These are phyloP conservation scores for Triplophysa yarkandensis DNA, from an alignment of 2,797 vertebrate species.

Conservation along the genomic window DNA sequence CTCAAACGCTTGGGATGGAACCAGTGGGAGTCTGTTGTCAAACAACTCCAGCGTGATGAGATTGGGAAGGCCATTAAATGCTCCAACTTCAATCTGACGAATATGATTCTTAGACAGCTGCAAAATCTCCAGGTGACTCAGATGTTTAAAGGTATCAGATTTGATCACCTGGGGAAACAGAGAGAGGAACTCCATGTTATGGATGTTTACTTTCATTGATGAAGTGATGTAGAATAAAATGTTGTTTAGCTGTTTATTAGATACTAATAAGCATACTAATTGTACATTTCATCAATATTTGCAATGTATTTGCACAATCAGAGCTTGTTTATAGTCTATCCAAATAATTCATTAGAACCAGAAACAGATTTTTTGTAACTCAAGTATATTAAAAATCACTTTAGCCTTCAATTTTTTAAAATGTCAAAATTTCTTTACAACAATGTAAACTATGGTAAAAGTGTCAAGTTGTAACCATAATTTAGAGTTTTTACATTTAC, in stretches of 20 bases:
- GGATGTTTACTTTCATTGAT: too few species aligned
- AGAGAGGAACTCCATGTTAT: background rate
- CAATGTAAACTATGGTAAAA: too few species aligned
- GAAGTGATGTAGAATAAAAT: too few species aligned
- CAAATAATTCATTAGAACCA: background rate
- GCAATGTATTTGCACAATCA: background rate
- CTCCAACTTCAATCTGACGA: constrained; percentile 93
- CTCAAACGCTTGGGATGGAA: constrained; percentile 95
- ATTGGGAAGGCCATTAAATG: constrained; percentile 95
- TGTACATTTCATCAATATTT: too few species aligned
- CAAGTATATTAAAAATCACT: too few species aligned
- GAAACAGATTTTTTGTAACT: too few species aligned
- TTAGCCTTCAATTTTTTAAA: too few species aligned
- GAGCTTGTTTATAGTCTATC: background rate
- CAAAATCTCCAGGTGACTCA: constrained; percentile 94
- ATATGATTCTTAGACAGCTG: constrained; percentile 96
- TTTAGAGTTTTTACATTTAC: too few species aligned
- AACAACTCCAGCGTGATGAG: constrained; percentile 97
- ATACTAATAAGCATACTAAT: too few species aligned
- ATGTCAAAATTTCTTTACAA: too few species aligned
- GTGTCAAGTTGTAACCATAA: too few species aligned
- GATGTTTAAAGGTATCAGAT: constrained; percentile 95
- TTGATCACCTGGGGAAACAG: constrained; percentile 81
- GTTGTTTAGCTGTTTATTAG: too few species aligned
- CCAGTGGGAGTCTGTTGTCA: constrained; percentile 92